Evolutionary conservation across 1,140 invertebrate genomes (phyloP).

Genomic region (Agrilus planipennis): DNA sequence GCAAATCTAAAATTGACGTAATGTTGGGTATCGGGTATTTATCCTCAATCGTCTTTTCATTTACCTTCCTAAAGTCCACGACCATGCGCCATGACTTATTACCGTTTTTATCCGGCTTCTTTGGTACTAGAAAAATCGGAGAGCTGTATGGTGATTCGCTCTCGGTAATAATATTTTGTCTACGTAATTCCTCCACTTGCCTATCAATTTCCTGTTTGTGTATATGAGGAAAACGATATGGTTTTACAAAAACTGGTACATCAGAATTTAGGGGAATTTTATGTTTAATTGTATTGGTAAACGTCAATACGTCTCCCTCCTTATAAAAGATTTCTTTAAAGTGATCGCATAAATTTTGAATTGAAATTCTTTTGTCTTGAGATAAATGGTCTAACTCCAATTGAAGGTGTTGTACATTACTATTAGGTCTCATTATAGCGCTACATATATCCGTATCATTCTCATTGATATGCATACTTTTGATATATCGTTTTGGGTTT

Average conservation of each 20-base stretch:
- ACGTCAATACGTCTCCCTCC: neutral
- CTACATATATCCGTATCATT: neutral
- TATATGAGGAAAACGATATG: too few relatives aligned
- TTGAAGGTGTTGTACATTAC: neutral
- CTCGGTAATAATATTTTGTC: conserved; percentile 8
- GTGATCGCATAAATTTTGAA: neutral
- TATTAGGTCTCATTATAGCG: neutral
- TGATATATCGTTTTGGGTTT: neutral
- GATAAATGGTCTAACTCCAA: neutral
- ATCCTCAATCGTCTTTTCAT: conserved; percentile 29
- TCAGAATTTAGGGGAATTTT: too few relatives aligned
- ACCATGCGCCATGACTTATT: conserved; percentile 7
- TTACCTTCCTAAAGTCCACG: conserved; percentile 22
- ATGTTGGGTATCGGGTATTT: conserved; percentile 37
- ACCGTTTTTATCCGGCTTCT: conserved; percentile 5
- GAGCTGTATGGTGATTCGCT: conserved; percentile 1
- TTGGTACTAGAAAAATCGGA: conserved; percentile 6
- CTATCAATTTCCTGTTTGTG: too few relatives aligned
- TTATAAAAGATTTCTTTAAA: neutral
- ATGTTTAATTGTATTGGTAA: too few relatives aligned
- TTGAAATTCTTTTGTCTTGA: neutral
- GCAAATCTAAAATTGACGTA: conserved; percentile 28
- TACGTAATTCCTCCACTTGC: too few relatives aligned
- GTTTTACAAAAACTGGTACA: too few relatives aligned
- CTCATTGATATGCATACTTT: neutral